A percentile compares a stretch with the other conserved stretches of the same genome.
These are phyloP conservation scores for Gulo gulo DNA, from an alignment of 2,113 vertebrate genomes.

Conservation along the genomic window DNA sequence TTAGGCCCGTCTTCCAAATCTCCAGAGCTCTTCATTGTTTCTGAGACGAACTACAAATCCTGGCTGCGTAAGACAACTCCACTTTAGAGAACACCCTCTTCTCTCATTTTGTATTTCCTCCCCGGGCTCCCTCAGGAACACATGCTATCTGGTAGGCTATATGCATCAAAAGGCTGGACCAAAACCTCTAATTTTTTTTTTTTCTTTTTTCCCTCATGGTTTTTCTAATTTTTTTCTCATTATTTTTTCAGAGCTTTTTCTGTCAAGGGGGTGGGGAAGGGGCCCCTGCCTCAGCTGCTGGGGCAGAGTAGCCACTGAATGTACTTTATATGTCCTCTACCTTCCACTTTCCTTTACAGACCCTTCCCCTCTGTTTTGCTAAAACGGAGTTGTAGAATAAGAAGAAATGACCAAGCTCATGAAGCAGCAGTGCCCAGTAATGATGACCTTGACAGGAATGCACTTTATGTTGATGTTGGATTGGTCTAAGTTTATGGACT, in stretches of 20 bases:
- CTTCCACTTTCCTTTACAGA: background rate
- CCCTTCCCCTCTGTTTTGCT: background rate
- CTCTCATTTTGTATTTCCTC: background rate
- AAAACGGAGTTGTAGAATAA: background rate
- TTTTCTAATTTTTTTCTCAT: background rate
- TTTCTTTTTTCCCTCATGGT: background rate
- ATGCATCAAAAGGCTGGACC: background rate
- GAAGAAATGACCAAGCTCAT: background rate
- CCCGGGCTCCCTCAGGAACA: rapidly evolving
- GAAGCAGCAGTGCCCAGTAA: background rate
- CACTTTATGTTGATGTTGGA: background rate
- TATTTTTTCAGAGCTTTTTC: background rate
- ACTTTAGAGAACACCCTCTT: background rate
- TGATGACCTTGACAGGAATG: background rate
- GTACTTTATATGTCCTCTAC: background rate
- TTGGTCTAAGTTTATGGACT: rapidly evolving
- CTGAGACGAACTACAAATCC: background rate
- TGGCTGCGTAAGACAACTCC: background rate
- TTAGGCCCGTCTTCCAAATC: background rate
- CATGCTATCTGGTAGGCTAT: background rate
- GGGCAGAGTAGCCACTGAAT: background rate
- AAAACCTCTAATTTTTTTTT: too few species aligned
- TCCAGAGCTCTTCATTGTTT: background rate
- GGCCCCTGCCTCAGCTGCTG: rapidly evolving
- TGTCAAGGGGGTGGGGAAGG: rapidly evolving